Base-by-base conservation (phyloP, 2,888 invertebrate genomes). In the Drosophila siamana region DNA sequence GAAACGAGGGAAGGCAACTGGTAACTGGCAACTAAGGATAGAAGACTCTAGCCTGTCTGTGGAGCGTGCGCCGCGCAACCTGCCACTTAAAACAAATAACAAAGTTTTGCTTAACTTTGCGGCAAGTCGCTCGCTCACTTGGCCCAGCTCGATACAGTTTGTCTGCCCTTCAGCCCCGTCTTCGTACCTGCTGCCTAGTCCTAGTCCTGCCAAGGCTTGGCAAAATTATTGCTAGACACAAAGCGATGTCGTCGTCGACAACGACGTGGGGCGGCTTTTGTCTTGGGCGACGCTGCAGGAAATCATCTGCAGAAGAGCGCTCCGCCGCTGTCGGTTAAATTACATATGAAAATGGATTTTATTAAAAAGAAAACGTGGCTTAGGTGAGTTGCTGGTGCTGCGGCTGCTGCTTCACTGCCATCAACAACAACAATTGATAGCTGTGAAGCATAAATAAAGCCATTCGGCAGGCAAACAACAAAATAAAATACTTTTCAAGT, bases 71-170 rank as follows among this genome's bases (percentile, higher is more conserved):
- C 62, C 78, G 64, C 71, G 69, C 88, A 87, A 78, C 89, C 78
- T 87, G 86, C 86, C 85, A 86, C 89, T 89, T 89, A 87, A 86
- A 88, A 88, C 90, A 89, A 88, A 88, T 88, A 89, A 81, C 78
- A 89, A 88, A 89, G 88, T 89, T 88, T 88, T 80, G 80, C 78
- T 84, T 84, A 88, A 89, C 89, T 88, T 88, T 86, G 80, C 82
- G 76, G 79, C 79, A 80, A 73, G 75, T 79, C 68, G 78, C 63
- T 65, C 44, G 55, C 63, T 65, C 43, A 52, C 43, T 26, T 13
- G 7, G 36, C 69, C 43, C 30, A 48, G 38, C 61, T 61, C 57
- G 38, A 44, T 43, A 28, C 50, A 43, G 13, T 33, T 28, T 13
- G 7, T 5, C 61, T n/a, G n/a, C n/a, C 63, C 51, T 48, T 61